Evolutionary conservation across 2,888 invertebrate species (phyloP), one percentile per base, ranked within the genome.

Genomic region (Leistus spinibarbis): DNA sequence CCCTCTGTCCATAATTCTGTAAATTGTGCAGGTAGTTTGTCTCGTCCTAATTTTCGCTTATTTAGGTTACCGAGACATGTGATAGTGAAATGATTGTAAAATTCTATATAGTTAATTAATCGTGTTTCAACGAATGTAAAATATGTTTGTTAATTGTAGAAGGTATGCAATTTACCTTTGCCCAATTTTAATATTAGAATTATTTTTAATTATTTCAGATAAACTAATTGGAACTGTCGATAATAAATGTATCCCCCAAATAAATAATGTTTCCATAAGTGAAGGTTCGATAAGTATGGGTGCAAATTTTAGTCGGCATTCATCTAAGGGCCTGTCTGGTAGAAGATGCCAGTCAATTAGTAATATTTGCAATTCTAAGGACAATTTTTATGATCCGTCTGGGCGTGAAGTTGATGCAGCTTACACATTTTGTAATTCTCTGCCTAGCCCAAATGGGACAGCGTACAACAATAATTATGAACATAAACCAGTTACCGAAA

Each of bases 231-330:
- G 40, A 69, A 40, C 5, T 40, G 60, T 63, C 62, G 63, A 27
- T 10, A 63, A 63, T 57, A 53, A 70, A 40, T 27, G 40, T 40
- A 24, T 27, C 63, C 63, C 53, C 63, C 60, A 70, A 70, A 63
- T 10, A 53, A 70, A 66, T 53, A 60, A 73, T 73, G 73, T 62
- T 53, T 67, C 65, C 53, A 73, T 27, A 67, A 64, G 64, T 69
- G 62, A 69, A 69, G 62, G 54, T 66, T 66, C 66, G 54, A 40
- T 57, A 78, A 89, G 85, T 81, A 93, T 93, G 93, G 93, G 93
- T 84, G 92, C 93, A 77, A 93, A 93, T 88, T 90, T 93, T 83
- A 92, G 93, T 88, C 90, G 93, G 78, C 92, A 92, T 85, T 91
- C 91, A 82, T 89, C 90, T 81, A 92, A 93, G 81, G 90, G 92